Conservation (phyloP, 2,888 invertebrate genomes). For the Dastarcus helophoroides region DNA sequence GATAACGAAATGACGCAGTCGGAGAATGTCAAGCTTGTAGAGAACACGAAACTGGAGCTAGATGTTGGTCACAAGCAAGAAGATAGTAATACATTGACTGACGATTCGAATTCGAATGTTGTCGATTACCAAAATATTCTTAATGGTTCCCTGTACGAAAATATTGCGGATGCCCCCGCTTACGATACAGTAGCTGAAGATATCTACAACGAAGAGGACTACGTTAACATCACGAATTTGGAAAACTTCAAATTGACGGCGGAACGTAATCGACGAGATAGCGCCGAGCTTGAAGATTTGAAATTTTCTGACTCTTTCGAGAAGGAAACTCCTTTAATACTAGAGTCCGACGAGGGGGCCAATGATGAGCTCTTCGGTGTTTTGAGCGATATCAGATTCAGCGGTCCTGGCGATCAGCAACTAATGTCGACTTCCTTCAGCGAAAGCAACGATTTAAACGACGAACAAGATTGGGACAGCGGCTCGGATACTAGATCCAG, state of each 20-base stretch:
- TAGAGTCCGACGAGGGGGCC: constrained; percentile 15
- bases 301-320: constrained; percentile 1
- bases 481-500: constrained; percentile 58
- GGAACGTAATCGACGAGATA: too few relatives aligned
- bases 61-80: constrained; percentile 3
- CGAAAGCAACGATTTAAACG: constrained; percentile 39
- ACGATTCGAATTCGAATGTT: neutral
- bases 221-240: constrained; percentile 23
- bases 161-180: constrained; percentile 9
- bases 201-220: constrained; percentile 23
- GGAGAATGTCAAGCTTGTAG: too few relatives aligned
- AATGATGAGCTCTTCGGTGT: constrained; percentile 28
- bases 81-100: neutral
- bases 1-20: too few relatives aligned
- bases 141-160: constrained; percentile 9
- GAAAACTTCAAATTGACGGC: constrained; percentile 22
- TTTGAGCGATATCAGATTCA: constrained; percentile 35
- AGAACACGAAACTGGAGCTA: constrained; percentile 1
- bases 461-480: constrained; percentile 59
- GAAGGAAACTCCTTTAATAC: constrained; percentile 14
- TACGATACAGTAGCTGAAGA: constrained; percentile 11
- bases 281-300: neutral
- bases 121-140: neutral
- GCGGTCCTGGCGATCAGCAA: constrained; percentile 33
- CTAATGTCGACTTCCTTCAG: constrained; percentile 40